Base-by-base conservation (phyloP, 1,140 invertebrate species). In the Lucilia sericata region DNA sequence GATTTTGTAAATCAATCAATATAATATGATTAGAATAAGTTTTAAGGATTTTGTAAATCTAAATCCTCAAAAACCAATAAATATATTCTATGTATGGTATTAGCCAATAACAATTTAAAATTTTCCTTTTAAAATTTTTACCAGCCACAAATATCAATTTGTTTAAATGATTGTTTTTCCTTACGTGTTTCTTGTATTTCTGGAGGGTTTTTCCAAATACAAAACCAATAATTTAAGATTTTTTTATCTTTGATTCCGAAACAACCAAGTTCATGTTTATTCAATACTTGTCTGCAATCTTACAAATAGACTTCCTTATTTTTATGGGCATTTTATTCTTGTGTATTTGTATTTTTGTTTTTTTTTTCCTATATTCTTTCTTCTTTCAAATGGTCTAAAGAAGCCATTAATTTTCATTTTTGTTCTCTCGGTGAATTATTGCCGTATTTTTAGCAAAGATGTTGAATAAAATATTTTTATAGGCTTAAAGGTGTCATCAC, bases 201-300 rank as follows among this genome's bases (percentile, higher is more conserved):
- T 60, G 55, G 55, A 17, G 55, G 25, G 1, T 60, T 60, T 10
- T 42, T 42, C 5, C n/a, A 14, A 17, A 60, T 60, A n/a, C 14
- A n/a, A 60, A 60, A 60, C 51, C 51, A 60, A 60, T 60, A 60
- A 60, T 60, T 75, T 75, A 75, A 21, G 74, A 75, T 8, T 75
- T 75, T 75, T 36, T 75, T n/a, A 75, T 76, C 74, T 21, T 30
- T 42, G 36, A 30, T 76, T 42, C 10, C 5, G n/a, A 30, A n/a
- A 3, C 74, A 76, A 25, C 74, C 36, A 21, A 76, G 25, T 76
- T 76, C 13, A 30, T 76, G 14, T 34, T 30, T 76, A 30, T 42
- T 76, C 74, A 42, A 34, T 76, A 25, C 25, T 76, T 76, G 74
- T 30, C 74, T 76, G 13, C 8, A 34, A 34, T n/a, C 74, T 10